Evolutionary conservation across 2,888 invertebrate genomes (phyloP).

Genomic region (Lampropteryx suffumata): DNA sequence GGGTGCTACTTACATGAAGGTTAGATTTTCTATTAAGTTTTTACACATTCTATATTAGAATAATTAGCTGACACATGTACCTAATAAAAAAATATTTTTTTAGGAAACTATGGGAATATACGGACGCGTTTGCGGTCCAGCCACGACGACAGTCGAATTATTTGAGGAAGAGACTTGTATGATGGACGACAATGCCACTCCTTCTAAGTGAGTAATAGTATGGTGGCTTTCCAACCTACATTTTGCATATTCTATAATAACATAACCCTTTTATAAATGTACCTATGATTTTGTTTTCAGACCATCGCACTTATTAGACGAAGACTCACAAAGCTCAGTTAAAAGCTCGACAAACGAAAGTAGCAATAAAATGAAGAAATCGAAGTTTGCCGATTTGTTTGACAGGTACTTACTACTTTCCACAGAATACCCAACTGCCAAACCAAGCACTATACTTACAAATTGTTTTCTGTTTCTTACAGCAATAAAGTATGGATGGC

Average conservation of each 20-base stretch:
- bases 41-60: too few species aligned
- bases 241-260: not conserved
- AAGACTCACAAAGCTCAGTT: conserved; percentile 93
- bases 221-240: conserved; percentile 11
- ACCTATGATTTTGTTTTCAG: conserved; percentile 46
- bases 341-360: conserved; percentile 89
- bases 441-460: too few species aligned
- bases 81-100: conserved; percentile 30
- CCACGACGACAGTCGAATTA: conserved; percentile 81
- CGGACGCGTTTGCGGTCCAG: conserved; percentile 75
- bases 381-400: conserved; percentile 75
- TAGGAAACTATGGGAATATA: conserved; percentile 79
- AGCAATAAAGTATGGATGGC: conserved; percentile 87
- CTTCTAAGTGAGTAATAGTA: conserved; percentile 30
- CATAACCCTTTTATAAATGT: not conserved
- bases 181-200: conserved; percentile 86
- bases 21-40: too few species aligned
- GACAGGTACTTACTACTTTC: conserved; percentile 58
- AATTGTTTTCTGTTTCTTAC: conserved; percentile 40
- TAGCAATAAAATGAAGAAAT: conserved; percentile 71
- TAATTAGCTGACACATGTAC: too few species aligned
- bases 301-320: conserved; percentile 82
- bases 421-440: too few species aligned
- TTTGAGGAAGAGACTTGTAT: conserved; percentile 90
- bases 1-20: conserved; percentile 61